Conservation (phyloP, 2,797 vertebrate species). For the Neosalanx taihuensis region DNA sequence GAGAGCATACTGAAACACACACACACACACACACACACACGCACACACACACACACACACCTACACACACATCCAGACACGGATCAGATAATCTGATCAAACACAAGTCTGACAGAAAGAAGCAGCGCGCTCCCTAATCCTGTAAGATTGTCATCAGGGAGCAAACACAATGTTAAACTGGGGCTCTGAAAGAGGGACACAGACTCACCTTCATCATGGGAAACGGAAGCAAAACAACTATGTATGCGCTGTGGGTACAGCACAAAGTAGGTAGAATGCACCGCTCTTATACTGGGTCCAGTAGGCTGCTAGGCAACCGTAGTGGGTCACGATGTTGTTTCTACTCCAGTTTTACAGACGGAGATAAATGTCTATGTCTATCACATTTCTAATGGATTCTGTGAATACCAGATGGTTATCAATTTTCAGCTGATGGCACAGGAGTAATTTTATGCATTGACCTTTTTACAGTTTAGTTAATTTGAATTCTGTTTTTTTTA, state of each 20-base stretch:
- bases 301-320: not conserved
- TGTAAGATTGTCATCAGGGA: slow-evolving; percentile 38
- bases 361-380: slow-evolving; percentile 23
- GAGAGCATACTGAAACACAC: not conserved
- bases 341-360: slow-evolving; percentile 15
- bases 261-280: not conserved
- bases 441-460: slow-evolving; percentile 41
- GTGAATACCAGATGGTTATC: slow-evolving; percentile 35
- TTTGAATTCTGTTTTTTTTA: slow-evolving; percentile 32
- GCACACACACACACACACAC: slow-evolving; percentile 6
- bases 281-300: not conserved
- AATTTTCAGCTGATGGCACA: slow-evolving; percentile 21
- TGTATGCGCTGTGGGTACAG: not conserved
- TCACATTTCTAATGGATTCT: slow-evolving; percentile 38
- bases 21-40: slow-evolving; percentile 6
- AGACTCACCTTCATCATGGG: slow-evolving; percentile 27
- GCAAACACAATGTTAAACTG: slow-evolving; percentile 31
- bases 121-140: slow-evolving; percentile 40
- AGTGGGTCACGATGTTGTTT: no score
- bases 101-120: slow-evolving; percentile 21
- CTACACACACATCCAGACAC: slow-evolving; percentile 21
- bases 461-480: slow-evolving; percentile 32
- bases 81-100: slow-evolving; percentile 47
- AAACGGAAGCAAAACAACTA: slow-evolving; percentile 18
- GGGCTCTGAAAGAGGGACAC: not conserved